A percentile compares a stretch with the other conserved stretches of the same genome.
phyloP scores from a whole-genome alignment of 2,113 vertebrate genomes.

The Centropus bengalensis region DNA sequence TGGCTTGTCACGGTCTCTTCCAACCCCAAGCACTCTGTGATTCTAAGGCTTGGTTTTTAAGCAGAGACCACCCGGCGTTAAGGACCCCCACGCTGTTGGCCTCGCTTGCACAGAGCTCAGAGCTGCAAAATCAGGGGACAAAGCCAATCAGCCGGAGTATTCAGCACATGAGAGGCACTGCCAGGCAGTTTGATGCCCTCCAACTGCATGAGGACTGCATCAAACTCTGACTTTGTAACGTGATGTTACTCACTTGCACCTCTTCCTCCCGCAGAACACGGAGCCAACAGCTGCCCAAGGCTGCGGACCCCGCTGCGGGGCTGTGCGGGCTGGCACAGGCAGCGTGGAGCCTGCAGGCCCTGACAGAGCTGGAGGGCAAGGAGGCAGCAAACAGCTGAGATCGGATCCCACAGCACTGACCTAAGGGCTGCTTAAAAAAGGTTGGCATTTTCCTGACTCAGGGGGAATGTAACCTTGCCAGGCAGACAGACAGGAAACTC shows the following conservation, averaged over 20 bases:
- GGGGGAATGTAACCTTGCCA: background rate
- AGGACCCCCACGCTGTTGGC: background rate
- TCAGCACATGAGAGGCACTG: background rate
- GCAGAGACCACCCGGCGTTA: background rate
- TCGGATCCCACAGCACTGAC: background rate
- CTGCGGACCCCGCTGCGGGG: background rate
- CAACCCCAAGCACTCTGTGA: too few relatives aligned
- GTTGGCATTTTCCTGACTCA: background rate
- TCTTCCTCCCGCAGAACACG: background rate
- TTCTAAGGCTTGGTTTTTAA: background rate
- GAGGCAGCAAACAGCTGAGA: background rate
- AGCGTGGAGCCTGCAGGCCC: background rate
- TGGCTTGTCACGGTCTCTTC: too few relatives aligned
- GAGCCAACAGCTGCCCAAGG: background rate
- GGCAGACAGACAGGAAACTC: background rate
- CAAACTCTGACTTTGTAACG: background rate
- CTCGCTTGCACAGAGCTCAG: background rate
- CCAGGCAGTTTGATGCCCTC: background rate
- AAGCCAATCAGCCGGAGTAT: background rate
- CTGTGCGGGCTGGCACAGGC: background rate
- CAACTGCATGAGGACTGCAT: background rate
- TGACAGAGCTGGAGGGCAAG: fast-evolving
- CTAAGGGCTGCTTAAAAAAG: background rate
- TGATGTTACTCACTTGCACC: background rate
- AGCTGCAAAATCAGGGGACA: background rate